Evolutionary conservation across 2,113 vertebrate species (phyloP), one percentile per base, ranked within the genome.

Genomic region (Archilochus colubris): DNA sequence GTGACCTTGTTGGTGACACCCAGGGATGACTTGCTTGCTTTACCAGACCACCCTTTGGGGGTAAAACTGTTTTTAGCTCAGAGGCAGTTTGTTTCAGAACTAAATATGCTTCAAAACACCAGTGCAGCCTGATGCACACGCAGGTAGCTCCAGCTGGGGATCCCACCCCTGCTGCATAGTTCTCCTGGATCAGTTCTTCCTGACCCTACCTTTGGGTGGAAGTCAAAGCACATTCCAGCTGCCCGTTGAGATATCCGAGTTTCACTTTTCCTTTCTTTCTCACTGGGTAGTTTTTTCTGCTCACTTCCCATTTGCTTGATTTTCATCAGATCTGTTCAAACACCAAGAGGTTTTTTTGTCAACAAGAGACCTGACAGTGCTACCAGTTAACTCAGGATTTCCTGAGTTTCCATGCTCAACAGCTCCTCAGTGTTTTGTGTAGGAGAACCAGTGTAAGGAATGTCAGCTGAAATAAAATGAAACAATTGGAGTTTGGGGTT

Each of bases 171-270:
- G 23, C 63, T 66, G 48, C 54, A 21, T 3, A 11, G 14, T 30
- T 75, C 25, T 31, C 18, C 40, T 77, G 61, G 17, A 10, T 22
- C 8, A 10, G 23, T 3, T 2, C 6, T 57, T 66, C 17, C 57
- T 86, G 58, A 79, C 20, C 73, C 79, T 95, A 99, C 99, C 97
- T 97, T 96, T 54, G 98, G 98, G 38, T 99, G 98, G 93, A 99
- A 99, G 96, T 99, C 98, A 11, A 99, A 99, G 86, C 99, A 99
- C 95, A 99, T 97, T 12, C 98, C 99, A 33, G 98, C 97, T 67
- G 98, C 98, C 70, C 98, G 95, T 3, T 74, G 94, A 28, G 98
- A 98, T 80, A 98, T 93, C 10, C 97, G 74, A 7, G 87, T 97
- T 82, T 98, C 98, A 2, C 91, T 89, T 82, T 94, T 98, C 67